Percentiles rank a stretch among this genome's conserved stretches.
Evolutionary conservation across 2,888 invertebrate species (phyloP).

Genomic region (Xanthia icteritia): DNA sequence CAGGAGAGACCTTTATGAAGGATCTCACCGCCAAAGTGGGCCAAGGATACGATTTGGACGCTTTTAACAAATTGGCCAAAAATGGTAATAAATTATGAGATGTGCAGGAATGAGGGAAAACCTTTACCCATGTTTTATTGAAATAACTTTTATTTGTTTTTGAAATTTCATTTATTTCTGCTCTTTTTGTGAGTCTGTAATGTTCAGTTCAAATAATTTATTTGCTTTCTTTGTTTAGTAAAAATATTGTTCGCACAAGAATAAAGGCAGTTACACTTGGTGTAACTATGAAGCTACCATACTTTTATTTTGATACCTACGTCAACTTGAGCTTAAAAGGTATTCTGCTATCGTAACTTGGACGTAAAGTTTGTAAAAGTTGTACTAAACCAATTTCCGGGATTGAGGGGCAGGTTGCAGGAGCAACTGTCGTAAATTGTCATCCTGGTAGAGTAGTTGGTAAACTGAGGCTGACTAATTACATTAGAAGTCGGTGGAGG

Average conservation of each 20-base stretch:
- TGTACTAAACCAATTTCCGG: constrained; percentile 38
- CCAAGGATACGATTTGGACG: constrained; percentile 24
- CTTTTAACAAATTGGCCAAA: constrained; percentile 31
- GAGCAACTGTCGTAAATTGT: constrained; percentile 8
- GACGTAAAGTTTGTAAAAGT: constrained; percentile 26
- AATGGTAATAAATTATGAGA: constrained; percentile 23
- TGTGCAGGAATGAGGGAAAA: not conserved
- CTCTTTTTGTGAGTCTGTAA: not conserved
- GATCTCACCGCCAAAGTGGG: constrained; percentile 23
- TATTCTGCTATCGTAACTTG: not conserved
- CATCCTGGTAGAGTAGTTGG: not conserved
- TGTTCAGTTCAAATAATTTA: not conserved
- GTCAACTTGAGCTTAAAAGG: not conserved
- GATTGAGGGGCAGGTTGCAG: not conserved
- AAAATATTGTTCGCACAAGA: not conserved
- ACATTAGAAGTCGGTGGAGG: not conserved
- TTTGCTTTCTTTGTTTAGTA: not conserved
- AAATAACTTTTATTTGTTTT: not conserved
- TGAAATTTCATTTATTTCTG: not conserved
- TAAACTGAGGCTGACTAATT: not conserved
- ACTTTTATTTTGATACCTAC: not conserved
- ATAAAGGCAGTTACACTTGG: not conserved
- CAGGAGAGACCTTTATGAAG: not conserved
- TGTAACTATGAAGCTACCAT: not conserved
- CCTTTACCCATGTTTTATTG: not conserved